Evolutionary conservation across 2,888 invertebrate species (phyloP).

Genomic region (Alviniconcha strummeri): DNA sequence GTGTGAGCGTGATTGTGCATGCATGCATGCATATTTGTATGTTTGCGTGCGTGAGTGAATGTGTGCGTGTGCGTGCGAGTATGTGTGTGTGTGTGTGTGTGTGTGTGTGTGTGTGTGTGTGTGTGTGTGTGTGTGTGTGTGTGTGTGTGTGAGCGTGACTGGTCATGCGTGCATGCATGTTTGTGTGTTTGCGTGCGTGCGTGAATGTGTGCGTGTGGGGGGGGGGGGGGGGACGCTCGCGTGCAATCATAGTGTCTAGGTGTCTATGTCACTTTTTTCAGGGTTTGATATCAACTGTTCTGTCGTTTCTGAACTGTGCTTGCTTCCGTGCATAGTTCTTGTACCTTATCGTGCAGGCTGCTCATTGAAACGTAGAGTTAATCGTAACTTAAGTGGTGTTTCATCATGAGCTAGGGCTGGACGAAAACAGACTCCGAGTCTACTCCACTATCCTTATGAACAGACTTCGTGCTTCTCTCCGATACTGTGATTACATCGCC

Average conservation of each 20-base stretch:
- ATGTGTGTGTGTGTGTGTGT: conserved; percentile 27
- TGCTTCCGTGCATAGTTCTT: no score
- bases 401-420: no score
- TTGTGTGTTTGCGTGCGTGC: conserved; percentile 16
- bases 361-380: no score
- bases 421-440: no score
- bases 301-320: no score
- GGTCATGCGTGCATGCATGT: conserved; percentile 7
- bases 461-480: no score
- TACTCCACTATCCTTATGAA: no score
- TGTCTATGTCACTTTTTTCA: no score
- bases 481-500: no score
- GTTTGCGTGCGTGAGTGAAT: conserved; percentile 17
- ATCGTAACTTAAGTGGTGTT: no score
- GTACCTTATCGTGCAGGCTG: no score
- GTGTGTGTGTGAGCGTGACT: conserved; percentile 14
- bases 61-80: conserved; percentile 24
- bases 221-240: not conserved
- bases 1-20: not conserved
- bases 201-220: conserved; percentile 5
- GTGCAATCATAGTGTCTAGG: no score
- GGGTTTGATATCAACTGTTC: not conserved
- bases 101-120: conserved; percentile 8
- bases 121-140: conserved; percentile 6
- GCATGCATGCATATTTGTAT: not conserved